Percentiles rank a stretch among this genome's conserved stretches.
Evolutionary conservation across 2,113 vertebrate species (phyloP).

Genomic region (Callopanchax toddi): DNA sequence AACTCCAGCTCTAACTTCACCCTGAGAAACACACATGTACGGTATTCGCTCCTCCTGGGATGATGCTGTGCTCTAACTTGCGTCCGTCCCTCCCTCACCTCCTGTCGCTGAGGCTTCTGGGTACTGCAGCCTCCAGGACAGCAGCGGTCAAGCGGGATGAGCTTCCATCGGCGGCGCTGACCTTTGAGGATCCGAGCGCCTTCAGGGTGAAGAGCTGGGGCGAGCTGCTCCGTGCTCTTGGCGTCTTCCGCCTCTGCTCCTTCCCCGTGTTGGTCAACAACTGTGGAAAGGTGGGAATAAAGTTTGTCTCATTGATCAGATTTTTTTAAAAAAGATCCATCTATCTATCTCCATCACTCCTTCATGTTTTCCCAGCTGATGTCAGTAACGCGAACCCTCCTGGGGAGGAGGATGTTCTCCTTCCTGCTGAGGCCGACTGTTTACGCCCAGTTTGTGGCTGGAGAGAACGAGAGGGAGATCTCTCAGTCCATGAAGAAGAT

Average conservation of each 20-base stretch:
- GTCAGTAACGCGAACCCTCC: slow-evolving; percentile 69
- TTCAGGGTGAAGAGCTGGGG: slow-evolving; percentile 79
- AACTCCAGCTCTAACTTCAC: too few relatives aligned
- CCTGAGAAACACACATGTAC: not conserved
- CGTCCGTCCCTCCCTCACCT: slow-evolving; percentile 38
- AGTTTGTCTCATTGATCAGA: not conserved
- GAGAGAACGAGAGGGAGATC: slow-evolving; percentile 83
- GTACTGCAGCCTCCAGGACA: slow-evolving; percentile 28
- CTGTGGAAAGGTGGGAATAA: slow-evolving; percentile 76
- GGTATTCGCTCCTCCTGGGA: not conserved
- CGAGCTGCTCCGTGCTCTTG: slow-evolving; percentile 80
- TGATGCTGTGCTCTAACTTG: slow-evolving; percentile 52
- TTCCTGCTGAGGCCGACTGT: slow-evolving; percentile 79
- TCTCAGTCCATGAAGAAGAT: slow-evolving; percentile 80
- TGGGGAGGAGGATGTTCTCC: slow-evolving; percentile 79
- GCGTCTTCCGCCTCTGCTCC: slow-evolving; percentile 81
- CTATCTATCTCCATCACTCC: not conserved
- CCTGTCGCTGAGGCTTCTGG: slow-evolving; percentile 41
- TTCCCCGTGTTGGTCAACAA: slow-evolving; percentile 79
- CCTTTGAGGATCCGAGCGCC: slow-evolving; percentile 79
- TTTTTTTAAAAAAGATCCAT: too few relatives aligned
- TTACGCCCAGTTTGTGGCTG: slow-evolving; percentile 92
- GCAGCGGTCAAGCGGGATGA: slow-evolving; percentile 1
- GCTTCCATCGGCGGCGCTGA: slow-evolving; percentile 23
- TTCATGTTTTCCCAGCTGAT: slow-evolving; percentile 75